These are phyloP conservation scores for Melanogrammus aeglefinus DNA, from an alignment of 2,797 vertebrate genomes.

Conservation along the genomic window DNA sequence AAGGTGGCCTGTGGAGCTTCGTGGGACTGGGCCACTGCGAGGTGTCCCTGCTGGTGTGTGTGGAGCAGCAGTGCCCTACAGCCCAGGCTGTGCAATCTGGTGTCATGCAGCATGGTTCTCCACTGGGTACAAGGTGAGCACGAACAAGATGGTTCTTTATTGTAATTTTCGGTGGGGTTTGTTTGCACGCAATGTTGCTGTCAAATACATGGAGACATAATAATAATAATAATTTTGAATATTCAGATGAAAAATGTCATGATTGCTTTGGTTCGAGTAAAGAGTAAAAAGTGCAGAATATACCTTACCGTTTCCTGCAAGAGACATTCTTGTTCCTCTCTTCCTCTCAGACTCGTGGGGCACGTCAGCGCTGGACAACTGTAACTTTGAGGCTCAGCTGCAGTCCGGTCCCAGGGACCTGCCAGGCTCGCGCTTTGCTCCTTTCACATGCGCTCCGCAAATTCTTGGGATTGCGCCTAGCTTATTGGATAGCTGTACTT, in stretches of 20 bases:
- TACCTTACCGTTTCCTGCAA: background rate
- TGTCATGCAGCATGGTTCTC: slow-evolving; percentile 91
- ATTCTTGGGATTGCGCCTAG: slow-evolving; percentile 81
- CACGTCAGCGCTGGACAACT: slow-evolving; percentile 89
- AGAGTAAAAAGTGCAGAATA: background rate
- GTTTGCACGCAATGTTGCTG: background rate
- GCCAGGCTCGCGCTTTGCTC: slow-evolving; percentile 91
- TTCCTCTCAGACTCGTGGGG: slow-evolving; percentile 79
- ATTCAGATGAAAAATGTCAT: background rate
- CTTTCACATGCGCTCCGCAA: slow-evolving; percentile 86
- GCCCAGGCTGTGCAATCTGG: slow-evolving; percentile 84
- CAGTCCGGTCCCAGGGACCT: slow-evolving; percentile 85
- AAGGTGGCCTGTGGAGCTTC: slow-evolving; percentile 85
- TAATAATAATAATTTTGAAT: background rate
- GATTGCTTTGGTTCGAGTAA: background rate
- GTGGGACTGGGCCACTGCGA: slow-evolving; percentile 82
- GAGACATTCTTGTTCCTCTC: background rate
- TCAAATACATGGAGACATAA: background rate
- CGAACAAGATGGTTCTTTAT: background rate
- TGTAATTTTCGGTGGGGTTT: background rate
- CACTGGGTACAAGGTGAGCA: slow-evolving; percentile 87
- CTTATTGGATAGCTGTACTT: slow-evolving; percentile 89
- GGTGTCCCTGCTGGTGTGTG: slow-evolving; percentile 78
- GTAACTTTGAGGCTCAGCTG: slow-evolving; percentile 88
- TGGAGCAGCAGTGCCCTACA: slow-evolving; percentile 87